These are phyloP conservation scores for Clarias gariepinus DNA, from an alignment of 2,113 vertebrate genomes.

Conservation along the genomic window DNA sequence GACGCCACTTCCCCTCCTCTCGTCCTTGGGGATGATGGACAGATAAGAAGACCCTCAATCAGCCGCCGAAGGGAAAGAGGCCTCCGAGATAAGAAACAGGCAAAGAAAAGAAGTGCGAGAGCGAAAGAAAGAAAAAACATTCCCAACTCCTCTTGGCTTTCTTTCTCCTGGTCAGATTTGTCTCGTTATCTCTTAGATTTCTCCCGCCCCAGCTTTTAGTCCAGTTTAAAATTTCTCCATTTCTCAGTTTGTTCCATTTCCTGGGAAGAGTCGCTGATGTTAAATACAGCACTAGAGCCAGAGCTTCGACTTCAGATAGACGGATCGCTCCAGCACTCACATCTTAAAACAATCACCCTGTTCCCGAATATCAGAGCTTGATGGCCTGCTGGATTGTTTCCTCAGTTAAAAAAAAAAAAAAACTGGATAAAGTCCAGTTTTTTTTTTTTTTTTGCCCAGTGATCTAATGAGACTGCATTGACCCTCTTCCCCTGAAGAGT, in stretches of 20 bases:
- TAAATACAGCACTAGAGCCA: neutral
- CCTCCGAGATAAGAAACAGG: conserved; percentile 48
- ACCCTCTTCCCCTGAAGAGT: conserved; percentile 34
- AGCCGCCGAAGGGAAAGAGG: conserved; percentile 45
- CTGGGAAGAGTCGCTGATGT: neutral
- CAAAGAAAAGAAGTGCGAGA: conserved; percentile 47
- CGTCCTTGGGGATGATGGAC: conserved; percentile 58
- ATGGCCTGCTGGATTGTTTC: neutral
- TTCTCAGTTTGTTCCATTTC: neutral
- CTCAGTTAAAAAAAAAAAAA: neutral
- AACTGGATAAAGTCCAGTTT: conserved; percentile 17
- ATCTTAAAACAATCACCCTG: neutral
- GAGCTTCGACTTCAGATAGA: neutral
- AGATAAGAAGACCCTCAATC: conserved; percentile 55
- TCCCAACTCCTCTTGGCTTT: conserved; percentile 35
- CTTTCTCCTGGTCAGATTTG: conserved; percentile 36
- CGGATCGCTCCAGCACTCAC: neutral
- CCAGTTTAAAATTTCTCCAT: neutral
- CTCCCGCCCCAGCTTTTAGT: neutral
- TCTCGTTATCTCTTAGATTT: conserved; percentile 47
- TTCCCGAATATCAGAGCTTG: neutral
- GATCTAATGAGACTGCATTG: conserved; percentile 34
- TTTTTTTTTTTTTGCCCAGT: neutral
- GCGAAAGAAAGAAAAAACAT: conserved; percentile 49
- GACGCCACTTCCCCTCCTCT: conserved; percentile 51